Conservation (phyloP, 1,140 invertebrate species). For the Helicoverpa armigera region DNA sequence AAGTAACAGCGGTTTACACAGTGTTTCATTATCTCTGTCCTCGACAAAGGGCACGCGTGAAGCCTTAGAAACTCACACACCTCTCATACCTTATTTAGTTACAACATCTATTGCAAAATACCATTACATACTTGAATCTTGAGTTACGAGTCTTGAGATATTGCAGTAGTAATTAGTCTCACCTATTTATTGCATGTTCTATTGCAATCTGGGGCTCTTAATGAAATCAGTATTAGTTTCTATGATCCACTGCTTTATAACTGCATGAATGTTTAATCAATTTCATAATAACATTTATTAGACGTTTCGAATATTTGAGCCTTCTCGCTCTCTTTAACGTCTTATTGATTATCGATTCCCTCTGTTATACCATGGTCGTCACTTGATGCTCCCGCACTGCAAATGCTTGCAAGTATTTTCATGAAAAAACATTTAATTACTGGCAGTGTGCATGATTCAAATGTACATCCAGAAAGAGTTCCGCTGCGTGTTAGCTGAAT, state of each 20-base stretch:
- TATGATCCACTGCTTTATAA: slow-evolving; percentile 1
- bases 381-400: no score
- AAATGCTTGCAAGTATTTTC: no score
- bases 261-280: neutral
- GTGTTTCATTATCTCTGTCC: slow-evolving; percentile 6
- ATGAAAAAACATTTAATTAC: no score
- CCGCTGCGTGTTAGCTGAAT: no score
- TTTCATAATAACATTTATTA: neutral
- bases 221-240: slow-evolving; percentile 2
- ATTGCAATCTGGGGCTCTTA: slow-evolving; percentile 5
- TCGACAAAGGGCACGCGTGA: slow-evolving; percentile 12
- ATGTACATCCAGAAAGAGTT: no score
- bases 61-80: neutral
- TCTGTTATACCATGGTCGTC: no score
- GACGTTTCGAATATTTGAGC: neutral
- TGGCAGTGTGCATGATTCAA: no score
- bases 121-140: slow-evolving; percentile 16
- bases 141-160: neutral
- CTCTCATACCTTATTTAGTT: neutral
- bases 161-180: slow-evolving; percentile 20
- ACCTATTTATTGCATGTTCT: slow-evolving; percentile 34
- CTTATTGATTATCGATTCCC: no score
- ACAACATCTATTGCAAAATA: slow-evolving; percentile 2
- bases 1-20: neutral
- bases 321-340: no score